Base-by-base conservation (phyloP, 2,113 vertebrate genomes). In the Camelus bactrianus region DNA sequence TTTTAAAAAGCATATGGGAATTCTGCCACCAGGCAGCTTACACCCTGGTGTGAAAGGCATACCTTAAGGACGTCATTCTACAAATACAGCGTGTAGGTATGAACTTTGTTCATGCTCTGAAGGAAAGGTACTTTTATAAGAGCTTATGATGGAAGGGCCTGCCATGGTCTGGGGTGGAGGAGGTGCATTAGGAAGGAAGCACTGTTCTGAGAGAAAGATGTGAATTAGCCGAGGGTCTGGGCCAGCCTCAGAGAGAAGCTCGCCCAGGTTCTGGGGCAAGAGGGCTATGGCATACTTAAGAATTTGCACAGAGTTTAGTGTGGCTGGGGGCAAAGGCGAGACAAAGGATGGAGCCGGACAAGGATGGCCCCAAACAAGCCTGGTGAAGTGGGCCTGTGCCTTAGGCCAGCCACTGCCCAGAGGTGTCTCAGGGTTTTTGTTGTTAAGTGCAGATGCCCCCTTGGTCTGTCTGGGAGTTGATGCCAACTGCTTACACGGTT, bases 301-400 rank as follows among this genome's bases (percentile, higher is more conserved):
- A 83, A 16, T 19, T 7, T 13, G 5, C 32, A 35, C 54, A 1
- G 5, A 28, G 73, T 13, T 8, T 24, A 28, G 38, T 42, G 20
- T 26, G 3, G 8, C 52, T 8, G 2, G 32, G 42, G 24, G 8
- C 0, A 0, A 15, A 1, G 28, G 64, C 3, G 8, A 30, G 2
- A 0, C 3, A 32, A 32, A 24, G 38, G 20, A 17, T 32, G 4
- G 28, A 52, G 24, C 6, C 8, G 69, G 22, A 69, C 15, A 1
- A 42, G 38, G 14, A 54, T 14, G 91, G 60, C 35, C n/a, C 16
- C 7, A 6, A 38, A 38, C 16, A 58, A 82, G 54, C 28, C 86
- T 24, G 46, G 6, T 9, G 3, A 79, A 48, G n/a, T 42, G 65
- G 54, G 9, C 72, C 58, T 0, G 0, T 26, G 38, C 93, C 86